These are phyloP conservation scores for Halcyon senegalensis DNA, from an alignment of 2,113 vertebrate species.

Conservation along the genomic window DNA sequence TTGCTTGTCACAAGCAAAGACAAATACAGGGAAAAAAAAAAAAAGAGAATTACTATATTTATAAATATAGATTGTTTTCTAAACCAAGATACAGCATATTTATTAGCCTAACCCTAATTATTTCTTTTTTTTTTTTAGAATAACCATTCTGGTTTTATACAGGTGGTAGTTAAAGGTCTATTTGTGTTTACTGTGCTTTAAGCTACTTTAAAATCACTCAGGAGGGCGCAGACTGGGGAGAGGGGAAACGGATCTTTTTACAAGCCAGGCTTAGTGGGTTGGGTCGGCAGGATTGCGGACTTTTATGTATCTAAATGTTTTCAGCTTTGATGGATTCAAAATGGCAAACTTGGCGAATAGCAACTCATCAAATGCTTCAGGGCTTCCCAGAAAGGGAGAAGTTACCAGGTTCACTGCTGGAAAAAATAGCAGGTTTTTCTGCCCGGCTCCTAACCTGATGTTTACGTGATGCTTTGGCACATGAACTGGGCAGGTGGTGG, in stretches of 20 bases:
- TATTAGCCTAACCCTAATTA: neutral
- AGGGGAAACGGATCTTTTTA: fast-evolving
- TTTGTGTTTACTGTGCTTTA: neutral
- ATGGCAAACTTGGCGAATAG: neutral
- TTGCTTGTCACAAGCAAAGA: neutral
- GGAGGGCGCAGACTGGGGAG: neutral
- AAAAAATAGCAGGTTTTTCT: neutral
- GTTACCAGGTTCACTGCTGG: neutral
- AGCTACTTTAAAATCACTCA: neutral
- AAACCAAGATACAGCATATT: neutral
- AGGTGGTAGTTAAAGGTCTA: neutral
- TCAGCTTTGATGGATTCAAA: neutral
- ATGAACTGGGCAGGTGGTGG: neutral
- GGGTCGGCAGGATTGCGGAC: neutral
- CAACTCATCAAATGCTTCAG: neutral
- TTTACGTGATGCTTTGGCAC: neutral
- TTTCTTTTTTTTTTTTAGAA: neutral
- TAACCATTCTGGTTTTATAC: neutral
- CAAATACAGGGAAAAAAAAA: neutral
- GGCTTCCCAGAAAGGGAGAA: neutral
- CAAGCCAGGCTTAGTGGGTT: neutral
- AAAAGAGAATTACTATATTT: neutral
- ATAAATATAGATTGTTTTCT: neutral
- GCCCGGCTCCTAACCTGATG: neutral
- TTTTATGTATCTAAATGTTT: neutral